Conservation (phyloP, 2,113 vertebrate species). For the Alces alces region DNA sequence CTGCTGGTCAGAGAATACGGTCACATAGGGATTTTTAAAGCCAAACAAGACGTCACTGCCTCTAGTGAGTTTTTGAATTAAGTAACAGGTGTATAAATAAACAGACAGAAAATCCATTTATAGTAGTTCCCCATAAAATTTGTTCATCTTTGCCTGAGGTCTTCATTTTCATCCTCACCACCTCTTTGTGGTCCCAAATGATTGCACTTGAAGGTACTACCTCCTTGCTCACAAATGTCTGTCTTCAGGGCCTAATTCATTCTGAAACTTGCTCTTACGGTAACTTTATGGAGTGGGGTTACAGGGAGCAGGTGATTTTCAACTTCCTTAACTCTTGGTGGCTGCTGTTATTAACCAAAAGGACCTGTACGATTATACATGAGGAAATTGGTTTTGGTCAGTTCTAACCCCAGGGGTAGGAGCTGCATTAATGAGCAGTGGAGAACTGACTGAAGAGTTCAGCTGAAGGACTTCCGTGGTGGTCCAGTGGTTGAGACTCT, state of each 20-base stretch:
- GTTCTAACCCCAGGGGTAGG: not conserved
- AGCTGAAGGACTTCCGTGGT: not conserved
- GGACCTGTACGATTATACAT: not conserved
- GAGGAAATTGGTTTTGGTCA: not conserved
- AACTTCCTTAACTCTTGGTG: not conserved
- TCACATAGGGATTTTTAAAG: not conserved
- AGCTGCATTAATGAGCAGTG: not conserved
- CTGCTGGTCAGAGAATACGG: not conserved
- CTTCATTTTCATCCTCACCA: not conserved
- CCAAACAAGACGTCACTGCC: not conserved
- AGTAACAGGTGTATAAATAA: not conserved
- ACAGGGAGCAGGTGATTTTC: not conserved
- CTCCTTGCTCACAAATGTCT: not conserved
- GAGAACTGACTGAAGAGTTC: not conserved
- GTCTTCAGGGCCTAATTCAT: not conserved
- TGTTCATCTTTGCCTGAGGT: not conserved
- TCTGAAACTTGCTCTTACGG: not conserved
- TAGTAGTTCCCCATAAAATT: not conserved
- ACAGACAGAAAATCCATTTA: not conserved
- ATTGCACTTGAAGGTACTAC: not conserved
- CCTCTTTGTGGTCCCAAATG: not conserved
- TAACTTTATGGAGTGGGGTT: not conserved
- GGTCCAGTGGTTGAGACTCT: not conserved
- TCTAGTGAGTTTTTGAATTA: not conserved
- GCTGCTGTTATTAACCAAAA: not conserved